Percentiles rank a stretch among this genome's conserved stretches.
Conservation (phyloP, 1,140 invertebrate genomes). For the Saccostrea glomerata region DNA sequence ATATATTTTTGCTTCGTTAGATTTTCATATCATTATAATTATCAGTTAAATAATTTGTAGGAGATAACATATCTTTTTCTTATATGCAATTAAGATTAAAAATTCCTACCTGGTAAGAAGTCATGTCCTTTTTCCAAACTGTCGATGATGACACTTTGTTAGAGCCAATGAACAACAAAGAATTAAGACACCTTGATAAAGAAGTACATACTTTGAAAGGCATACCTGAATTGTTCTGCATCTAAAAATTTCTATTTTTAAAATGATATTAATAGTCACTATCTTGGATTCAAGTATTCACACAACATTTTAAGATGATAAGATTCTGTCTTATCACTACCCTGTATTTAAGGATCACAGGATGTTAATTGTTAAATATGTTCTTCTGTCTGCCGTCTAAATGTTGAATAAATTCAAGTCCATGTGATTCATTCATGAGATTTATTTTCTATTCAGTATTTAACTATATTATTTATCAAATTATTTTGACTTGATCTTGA, state of each 20-base stretch:
- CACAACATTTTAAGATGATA: not conserved
- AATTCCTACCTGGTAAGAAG: not conserved
- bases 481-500: no score
- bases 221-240: conserved; percentile 6
- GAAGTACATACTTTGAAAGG: not conserved
- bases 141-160: not conserved
- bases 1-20: not conserved
- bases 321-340: not conserved
- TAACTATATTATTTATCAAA: no score
- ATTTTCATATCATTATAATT: not conserved
- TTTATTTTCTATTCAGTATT: no score
- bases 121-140: not conserved
- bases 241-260: not conserved
- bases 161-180: not conserved
- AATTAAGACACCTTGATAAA: not conserved
- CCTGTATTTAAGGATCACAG: not conserved
- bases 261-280: not conserved
- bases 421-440: no score
- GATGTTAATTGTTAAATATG: no score
- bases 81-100: not conserved
- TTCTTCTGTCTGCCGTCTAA: no score
- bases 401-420: no score
- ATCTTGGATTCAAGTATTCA: not conserved
- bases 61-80: not conserved
- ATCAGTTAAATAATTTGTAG: no score